These are phyloP conservation scores for Caenorhabditis sp. DNA, from an alignment of 2,888 invertebrate species.

Conservation along the genomic window DNA sequence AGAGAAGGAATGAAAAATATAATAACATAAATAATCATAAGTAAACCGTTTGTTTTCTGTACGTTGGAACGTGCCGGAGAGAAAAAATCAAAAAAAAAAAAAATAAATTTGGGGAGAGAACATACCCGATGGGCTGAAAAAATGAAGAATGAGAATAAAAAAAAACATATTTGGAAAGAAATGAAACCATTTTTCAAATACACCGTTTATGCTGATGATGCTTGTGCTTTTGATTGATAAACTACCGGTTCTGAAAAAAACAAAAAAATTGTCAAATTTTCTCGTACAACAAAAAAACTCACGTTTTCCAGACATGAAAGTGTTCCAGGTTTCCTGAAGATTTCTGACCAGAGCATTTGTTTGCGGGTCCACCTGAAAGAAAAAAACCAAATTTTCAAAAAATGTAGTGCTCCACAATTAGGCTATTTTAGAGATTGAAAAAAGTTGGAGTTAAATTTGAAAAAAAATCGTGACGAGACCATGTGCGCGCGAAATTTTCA, in stretches of 20 bases:
- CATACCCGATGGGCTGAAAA: not conserved
- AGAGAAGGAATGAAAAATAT: too few species aligned
- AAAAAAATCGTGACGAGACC: too few species aligned
- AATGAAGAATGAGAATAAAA: not conserved
- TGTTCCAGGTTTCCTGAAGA: not conserved
- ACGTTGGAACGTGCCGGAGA: not conserved
- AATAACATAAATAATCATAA: too few species aligned
- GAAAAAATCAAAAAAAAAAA: not conserved
- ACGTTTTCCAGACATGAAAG: not conserved
- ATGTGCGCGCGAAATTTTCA: too few species aligned
- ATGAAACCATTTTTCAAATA: too few species aligned
- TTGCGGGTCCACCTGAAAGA: not conserved
- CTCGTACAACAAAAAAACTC: too few species aligned
- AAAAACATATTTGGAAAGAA: too few species aligned
- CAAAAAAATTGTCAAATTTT: too few species aligned
- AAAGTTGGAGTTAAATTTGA: too few species aligned
- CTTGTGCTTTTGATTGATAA: not conserved
- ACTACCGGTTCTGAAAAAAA: not conserved
- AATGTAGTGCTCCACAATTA: too few species aligned
- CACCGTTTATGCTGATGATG: not conserved
- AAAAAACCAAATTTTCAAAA: not conserved
- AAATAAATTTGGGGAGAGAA: not conserved
- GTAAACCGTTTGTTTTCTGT: too few species aligned
- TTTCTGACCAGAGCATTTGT: not conserved
- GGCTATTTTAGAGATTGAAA: too few species aligned